These are phyloP conservation scores for Augiades crinisus DNA, from an alignment of 2,888 invertebrate genomes.

Conservation along the genomic window DNA sequence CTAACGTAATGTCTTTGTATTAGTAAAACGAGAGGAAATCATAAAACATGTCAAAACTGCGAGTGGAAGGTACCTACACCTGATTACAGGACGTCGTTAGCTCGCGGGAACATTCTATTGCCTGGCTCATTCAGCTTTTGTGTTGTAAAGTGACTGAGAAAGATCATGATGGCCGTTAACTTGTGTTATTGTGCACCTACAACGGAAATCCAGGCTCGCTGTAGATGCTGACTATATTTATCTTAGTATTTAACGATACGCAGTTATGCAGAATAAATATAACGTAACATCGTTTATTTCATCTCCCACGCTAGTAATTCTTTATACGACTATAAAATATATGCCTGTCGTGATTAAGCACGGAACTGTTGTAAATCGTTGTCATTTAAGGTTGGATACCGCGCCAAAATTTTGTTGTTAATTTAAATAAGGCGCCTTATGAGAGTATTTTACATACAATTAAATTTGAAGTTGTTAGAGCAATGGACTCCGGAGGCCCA, in stretches of 20 bases:
- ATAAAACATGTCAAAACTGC: constrained; percentile 49
- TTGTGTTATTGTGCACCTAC: constrained; percentile 46
- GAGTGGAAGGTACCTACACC: constrained; percentile 43
- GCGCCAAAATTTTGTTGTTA: too few species aligned
- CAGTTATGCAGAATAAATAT: too few species aligned
- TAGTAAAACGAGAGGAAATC: constrained; percentile 41
- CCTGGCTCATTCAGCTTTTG: constrained; percentile 53
- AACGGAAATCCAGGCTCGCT: constrained; percentile 9
- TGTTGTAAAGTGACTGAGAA: constrained; percentile 60
- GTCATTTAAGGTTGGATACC: too few species aligned
- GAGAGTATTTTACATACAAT: too few species aligned
- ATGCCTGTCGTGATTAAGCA: too few species aligned
- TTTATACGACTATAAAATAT: too few species aligned
- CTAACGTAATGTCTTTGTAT: background rate
- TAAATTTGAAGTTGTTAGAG: too few species aligned
- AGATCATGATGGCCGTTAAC: constrained; percentile 59
- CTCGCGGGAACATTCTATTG: constrained; percentile 57
- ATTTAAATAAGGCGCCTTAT: too few species aligned
- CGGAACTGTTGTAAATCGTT: too few species aligned
- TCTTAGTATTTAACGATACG: background rate
- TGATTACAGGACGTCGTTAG: constrained; percentile 62
- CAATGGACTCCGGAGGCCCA: too few species aligned
- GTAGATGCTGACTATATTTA: constrained; percentile 2
- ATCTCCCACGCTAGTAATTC: too few species aligned
- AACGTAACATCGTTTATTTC: background rate